These are phyloP conservation scores for Dolichomitus sp. DNA, from an alignment of 2,888 invertebrate genomes.

Conservation along the genomic window DNA sequence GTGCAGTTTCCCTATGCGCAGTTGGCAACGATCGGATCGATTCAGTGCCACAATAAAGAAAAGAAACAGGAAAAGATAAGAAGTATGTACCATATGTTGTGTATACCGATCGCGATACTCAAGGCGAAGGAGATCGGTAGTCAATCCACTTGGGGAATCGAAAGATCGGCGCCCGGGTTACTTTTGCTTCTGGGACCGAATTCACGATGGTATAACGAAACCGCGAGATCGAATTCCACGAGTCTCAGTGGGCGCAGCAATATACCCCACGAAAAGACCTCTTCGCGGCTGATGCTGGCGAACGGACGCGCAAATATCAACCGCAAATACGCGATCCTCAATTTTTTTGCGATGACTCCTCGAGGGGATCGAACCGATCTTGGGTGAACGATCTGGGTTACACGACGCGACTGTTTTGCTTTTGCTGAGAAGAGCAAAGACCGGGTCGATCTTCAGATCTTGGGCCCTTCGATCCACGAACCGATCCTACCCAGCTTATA, in stretches of 20 bases:
- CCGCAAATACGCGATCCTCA: constrained; percentile 65
- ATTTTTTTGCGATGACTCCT: constrained; percentile 50
- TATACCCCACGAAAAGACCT: constrained; percentile 47
- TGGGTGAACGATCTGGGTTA: constrained; percentile 64
- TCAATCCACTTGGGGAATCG: constrained; percentile 63
- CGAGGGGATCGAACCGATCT: constrained; percentile 58
- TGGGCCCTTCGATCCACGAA: constrained; percentile 45
- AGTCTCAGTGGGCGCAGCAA: constrained; percentile 72
- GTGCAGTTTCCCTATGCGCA: background rate
- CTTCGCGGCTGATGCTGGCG: constrained; percentile 41
- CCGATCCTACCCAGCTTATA: constrained; percentile 22
- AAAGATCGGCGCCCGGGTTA: constrained; percentile 40
- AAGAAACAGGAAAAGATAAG: constrained; percentile 47
- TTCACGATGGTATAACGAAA: constrained; percentile 67
- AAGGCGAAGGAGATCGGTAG: constrained; percentile 34
- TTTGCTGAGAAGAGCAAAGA: constrained; percentile 22
- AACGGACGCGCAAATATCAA: constrained; percentile 64
- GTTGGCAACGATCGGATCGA: constrained; percentile 60
- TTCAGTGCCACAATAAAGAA: constrained; percentile 48
- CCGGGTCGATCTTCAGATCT: constrained; percentile 37
- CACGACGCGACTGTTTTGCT: constrained; percentile 58
- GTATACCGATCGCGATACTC: constrained; percentile 35
- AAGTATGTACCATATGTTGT: constrained; percentile 65
- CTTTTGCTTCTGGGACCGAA: constrained; percentile 42
- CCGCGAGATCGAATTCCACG: constrained; percentile 78